Conservation (phyloP, 2,888 invertebrate species). For the Scotopteryx bipunctaria region DNA sequence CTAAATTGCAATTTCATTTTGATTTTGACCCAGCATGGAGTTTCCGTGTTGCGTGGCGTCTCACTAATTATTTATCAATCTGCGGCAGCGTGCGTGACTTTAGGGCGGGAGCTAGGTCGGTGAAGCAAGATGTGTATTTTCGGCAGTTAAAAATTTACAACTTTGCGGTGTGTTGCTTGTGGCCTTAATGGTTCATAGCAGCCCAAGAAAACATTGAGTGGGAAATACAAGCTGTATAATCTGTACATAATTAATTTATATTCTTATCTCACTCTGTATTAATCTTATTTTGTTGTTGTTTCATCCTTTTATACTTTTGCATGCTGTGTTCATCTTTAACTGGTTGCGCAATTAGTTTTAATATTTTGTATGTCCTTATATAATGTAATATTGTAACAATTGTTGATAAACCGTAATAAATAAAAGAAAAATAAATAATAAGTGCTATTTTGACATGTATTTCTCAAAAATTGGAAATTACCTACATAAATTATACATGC, state of each 20-base stretch:
- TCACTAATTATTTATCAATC: not conserved
- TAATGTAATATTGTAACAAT: not conserved
- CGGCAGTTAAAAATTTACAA: slow-evolving; percentile 31
- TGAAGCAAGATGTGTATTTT: slow-evolving; percentile 58
- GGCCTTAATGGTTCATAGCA: not conserved
- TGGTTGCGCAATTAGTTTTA: too few species aligned
- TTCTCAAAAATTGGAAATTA: too few species aligned
- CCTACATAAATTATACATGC: too few species aligned
- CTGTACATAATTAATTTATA: too few species aligned
- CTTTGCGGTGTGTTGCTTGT: not conserved
- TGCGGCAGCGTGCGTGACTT: not conserved
- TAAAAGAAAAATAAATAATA: too few species aligned
- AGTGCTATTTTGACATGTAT: too few species aligned
- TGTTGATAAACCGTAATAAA: too few species aligned
- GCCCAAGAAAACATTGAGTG: not conserved
- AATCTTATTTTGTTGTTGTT: too few species aligned
- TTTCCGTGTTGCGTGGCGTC: not conserved
- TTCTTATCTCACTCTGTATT: too few species aligned
- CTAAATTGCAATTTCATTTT: not conserved
- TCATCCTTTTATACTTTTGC: too few species aligned
- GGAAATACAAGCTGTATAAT: not conserved
- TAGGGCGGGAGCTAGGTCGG: slow-evolving; percentile 2
- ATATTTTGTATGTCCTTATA: too few species aligned
- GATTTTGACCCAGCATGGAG: not conserved
- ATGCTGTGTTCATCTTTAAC: too few species aligned